Percentiles rank a stretch among this genome's conserved stretches.
These are phyloP conservation scores for Kryphioiulus occultus DNA, from an alignment of 2,888 invertebrate species.

Conservation along the genomic window DNA sequence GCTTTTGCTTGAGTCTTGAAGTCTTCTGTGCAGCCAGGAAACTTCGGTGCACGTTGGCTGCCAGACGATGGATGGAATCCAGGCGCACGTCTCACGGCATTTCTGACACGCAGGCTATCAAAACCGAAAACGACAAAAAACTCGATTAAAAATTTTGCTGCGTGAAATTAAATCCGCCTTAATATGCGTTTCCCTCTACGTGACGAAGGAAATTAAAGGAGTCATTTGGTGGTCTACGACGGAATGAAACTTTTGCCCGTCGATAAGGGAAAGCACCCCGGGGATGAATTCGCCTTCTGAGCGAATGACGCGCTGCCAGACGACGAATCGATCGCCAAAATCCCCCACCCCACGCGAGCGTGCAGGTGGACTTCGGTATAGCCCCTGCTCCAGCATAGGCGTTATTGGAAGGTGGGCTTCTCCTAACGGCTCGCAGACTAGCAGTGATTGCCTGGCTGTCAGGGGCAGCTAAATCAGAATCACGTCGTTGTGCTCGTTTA, in stretches of 20 bases:
- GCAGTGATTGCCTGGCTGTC: too few relatives aligned
- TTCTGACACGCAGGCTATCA: not conserved
- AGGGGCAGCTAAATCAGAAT: too few relatives aligned
- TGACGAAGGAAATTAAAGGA: not conserved
- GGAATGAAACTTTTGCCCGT: not conserved
- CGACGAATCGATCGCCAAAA: not conserved
- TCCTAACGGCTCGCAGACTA: too few relatives aligned
- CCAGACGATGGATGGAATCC: not conserved
- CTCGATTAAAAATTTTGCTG: not conserved
- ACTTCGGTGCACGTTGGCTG: not conserved
- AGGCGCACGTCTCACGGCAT: not conserved
- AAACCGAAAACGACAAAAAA: not conserved
- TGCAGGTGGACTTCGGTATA: too few relatives aligned
- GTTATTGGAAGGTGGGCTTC: too few relatives aligned
- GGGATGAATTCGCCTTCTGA: not conserved
- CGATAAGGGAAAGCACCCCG: constrained; percentile 1
- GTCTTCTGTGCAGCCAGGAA: not conserved
- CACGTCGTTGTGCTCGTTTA: too few relatives aligned
- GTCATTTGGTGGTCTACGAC: not conserved
- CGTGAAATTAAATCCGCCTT: not conserved
- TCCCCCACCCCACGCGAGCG: not conserved
- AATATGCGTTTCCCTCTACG: not conserved
- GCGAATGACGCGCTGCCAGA: not conserved
- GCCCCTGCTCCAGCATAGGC: too few relatives aligned
- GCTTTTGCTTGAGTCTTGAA: not conserved